These are phyloP conservation scores for Ariolimax columbianus DNA, from an alignment of 2,888 invertebrate species.

Conservation along the genomic window DNA sequence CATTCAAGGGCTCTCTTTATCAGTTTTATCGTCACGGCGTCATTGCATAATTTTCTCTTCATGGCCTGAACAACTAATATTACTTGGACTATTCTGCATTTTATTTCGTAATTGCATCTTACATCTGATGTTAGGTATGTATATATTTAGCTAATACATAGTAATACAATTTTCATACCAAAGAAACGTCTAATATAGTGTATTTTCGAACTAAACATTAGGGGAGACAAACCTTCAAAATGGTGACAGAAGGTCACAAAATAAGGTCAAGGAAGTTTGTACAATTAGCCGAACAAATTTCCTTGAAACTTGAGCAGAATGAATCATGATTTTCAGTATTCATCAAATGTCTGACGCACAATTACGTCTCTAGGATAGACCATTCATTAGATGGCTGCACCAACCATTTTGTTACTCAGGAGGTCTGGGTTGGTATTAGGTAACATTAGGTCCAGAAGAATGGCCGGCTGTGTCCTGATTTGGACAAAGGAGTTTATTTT, in stretches of 20 bases:
- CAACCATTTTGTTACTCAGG: not conserved
- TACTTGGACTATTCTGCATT: too few relatives aligned
- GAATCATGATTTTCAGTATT: constrained; percentile 4
- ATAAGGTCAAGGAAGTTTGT: not conserved
- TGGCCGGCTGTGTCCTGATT: not conserved
- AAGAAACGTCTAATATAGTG: too few relatives aligned
- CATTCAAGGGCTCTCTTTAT: too few relatives aligned
- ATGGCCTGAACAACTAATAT: too few relatives aligned
- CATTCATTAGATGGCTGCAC: constrained; percentile 1
- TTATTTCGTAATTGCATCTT: too few relatives aligned
- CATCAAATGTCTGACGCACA: constrained; percentile 2
- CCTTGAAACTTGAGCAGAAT: not conserved
- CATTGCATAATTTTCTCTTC: too few relatives aligned
- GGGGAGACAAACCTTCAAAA: too few relatives aligned
- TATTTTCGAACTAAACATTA: too few relatives aligned
- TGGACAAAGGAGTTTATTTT: constrained; percentile 1
- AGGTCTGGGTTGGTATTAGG: constrained; percentile 7
- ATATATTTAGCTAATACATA: too few relatives aligned
- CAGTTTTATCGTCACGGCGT: too few relatives aligned
- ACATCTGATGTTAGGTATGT: too few relatives aligned
- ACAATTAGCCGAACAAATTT: constrained; percentile 2
- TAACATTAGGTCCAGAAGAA: constrained; percentile 12
- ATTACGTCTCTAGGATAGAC: not conserved
- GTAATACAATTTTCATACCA: too few relatives aligned
- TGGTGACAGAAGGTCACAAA: not conserved